Evolutionary conservation across 2,888 invertebrate genomes (phyloP).

Genomic region (Ganaspis brasiliensis): DNA sequence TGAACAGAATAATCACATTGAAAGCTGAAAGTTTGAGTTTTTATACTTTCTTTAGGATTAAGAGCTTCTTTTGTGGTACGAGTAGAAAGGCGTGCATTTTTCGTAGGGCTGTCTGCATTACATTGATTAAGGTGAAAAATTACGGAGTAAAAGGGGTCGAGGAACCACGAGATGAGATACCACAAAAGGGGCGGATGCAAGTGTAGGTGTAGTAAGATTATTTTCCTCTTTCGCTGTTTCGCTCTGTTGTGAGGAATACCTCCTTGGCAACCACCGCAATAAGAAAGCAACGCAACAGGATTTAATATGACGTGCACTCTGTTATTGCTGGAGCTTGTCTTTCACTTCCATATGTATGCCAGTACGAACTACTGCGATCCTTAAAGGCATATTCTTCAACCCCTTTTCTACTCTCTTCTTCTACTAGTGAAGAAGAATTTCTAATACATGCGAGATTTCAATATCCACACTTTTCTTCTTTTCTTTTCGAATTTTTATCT

Average conservation of each 20-base stretch:
- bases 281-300: slow-evolving; percentile 18
- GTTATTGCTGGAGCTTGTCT: slow-evolving; percentile 26
- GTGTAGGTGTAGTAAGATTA: slow-evolving; percentile 9
- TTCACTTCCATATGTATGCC: slow-evolving; percentile 27
- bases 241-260: background rate
- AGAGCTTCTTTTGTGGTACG: slow-evolving; percentile 6
- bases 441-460: slow-evolving; percentile 24
- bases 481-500: slow-evolving; percentile 26
- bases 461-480: slow-evolving; percentile 2
- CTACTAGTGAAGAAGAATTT: background rate
- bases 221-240: slow-evolving; percentile 11
- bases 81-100: slow-evolving; percentile 15
- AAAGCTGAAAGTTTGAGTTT: background rate
- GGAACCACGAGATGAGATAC: slow-evolving; percentile 21
- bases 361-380: background rate
- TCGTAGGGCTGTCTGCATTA: slow-evolving; percentile 6
- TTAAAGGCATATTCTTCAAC: background rate
- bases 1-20: background rate
- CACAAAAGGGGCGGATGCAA: slow-evolving; percentile 23
- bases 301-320: slow-evolving; percentile 37
- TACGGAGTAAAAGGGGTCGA: slow-evolving; percentile 15
- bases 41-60: background rate
- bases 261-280: background rate
- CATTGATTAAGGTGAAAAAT: slow-evolving; percentile 33
- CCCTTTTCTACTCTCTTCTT: background rate